Conservation (phyloP, 2,797 vertebrate genomes). For the Acanthurus tractus region DNA sequence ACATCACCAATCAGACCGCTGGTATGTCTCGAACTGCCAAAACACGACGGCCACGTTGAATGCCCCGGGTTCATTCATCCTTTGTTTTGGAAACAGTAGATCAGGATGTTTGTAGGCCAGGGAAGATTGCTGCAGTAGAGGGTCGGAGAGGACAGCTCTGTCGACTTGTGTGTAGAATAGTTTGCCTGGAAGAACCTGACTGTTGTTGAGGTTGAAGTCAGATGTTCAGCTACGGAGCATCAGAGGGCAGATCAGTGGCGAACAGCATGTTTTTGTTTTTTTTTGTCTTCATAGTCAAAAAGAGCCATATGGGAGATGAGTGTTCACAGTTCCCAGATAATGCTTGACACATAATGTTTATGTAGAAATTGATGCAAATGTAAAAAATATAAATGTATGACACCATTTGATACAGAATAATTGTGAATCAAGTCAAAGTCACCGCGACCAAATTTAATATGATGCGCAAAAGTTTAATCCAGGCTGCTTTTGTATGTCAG, state of each 20-base stretch:
- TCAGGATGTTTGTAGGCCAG: conserved; percentile 55
- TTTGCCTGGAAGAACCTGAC: conserved; percentile 40
- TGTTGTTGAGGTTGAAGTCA: conserved; percentile 27
- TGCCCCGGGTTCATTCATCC: conserved; percentile 54
- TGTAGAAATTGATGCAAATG: conserved; percentile 38
- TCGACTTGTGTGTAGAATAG: conserved; percentile 34
- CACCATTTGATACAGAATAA: conserved; percentile 40
- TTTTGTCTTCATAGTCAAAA: conserved; percentile 46
- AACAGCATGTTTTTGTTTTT: conserved; percentile 19
- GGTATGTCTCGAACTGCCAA: conserved; percentile 89
- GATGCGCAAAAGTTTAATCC: conserved; percentile 24
- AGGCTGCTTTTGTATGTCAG: conserved; percentile 47
- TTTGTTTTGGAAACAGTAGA: conserved; percentile 64
- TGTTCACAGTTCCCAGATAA: conserved; percentile 32
- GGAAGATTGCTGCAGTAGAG: conserved; percentile 37
- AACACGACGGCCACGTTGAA: conserved; percentile 83
- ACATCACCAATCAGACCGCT: conserved; percentile 93
- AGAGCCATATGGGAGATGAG: conserved; percentile 40
- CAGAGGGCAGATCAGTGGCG: conserved; percentile 28
- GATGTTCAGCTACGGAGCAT: conserved; percentile 39
- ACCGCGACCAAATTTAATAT: conserved; percentile 38
- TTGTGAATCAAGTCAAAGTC: conserved; percentile 42
- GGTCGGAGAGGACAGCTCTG: conserved; percentile 45
- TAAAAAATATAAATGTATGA: conserved; percentile 30
- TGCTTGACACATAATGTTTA: conserved; percentile 44